Base-by-base conservation (phyloP, 2,113 vertebrate species). In the Mirounga angustirostris region DNA sequence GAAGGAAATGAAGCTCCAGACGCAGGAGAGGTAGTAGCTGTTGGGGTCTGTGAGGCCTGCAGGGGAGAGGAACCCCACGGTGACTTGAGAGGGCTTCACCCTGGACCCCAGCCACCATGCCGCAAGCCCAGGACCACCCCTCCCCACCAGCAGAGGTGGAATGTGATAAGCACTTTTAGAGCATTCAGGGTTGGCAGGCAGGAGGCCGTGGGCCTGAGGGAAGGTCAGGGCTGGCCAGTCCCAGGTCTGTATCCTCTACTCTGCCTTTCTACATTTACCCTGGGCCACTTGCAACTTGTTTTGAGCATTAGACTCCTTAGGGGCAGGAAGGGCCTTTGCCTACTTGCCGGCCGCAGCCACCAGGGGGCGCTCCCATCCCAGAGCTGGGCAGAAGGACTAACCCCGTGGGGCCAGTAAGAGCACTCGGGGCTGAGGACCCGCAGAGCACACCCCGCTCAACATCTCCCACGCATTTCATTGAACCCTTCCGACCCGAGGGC, bases 1-100 rank as follows among this genome's bases (percentile, higher is more conserved):
- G 96, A 99, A 97, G 93, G 99, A 99, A 97, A 99, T 99, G 98
- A 99, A 98, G 93, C 99, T 99, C 99, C 99, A 99, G 59, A 99
- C 99, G 0, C 98, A 99, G 2, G 99, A 99, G 95, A 99, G 98
- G 98, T 99, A 99, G 96, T 99, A 99, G 96, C 99, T 99, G 54
- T 36, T 97, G 61, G 99, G 99, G 95, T 99, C 98, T n/a, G 74
- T 98, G 96, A 99, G 95, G 40, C 99, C 99, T 99, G 98, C 15
- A 59, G 69, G 91, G 63, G 33, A 96, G 50, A 97, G n/a, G 43
- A 71, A 52, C 21, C 92, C 46, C 7, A 5, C 2, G 0, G 33
- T 88, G 83, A 97, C 86, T 90, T 2, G 0, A 33, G 56, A 93
- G 43, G 33, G 67, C 36, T 69, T 58, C 10, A 73, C 78, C 54